Evolutionary conservation across 2,113 vertebrate species (phyloP), one percentile per base, ranked within the genome.

Genomic region (Gobio gobio): DNA sequence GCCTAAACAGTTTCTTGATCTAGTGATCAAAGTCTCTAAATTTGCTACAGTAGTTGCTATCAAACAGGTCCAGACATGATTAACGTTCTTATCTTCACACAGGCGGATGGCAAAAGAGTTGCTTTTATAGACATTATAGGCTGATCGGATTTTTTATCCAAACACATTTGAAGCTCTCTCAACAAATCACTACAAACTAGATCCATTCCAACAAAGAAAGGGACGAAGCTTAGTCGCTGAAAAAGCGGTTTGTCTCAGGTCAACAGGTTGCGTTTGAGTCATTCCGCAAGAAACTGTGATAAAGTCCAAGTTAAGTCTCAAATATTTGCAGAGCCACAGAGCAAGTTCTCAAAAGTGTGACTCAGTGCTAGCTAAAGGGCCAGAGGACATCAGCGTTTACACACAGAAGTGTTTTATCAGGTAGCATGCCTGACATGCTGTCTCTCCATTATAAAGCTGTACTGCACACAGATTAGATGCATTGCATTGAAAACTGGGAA

Each of bases 1-100:
- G 26, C 47, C 26, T 54, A 24, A 76, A 76, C 9, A 54, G 24
- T 76, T 76, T 54, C 26, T 76, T 76, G 49, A 76, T 76, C 47
- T 33, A 33, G n/a, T 54, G 47, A 76, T 33, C 49, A 76, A 64
- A 64, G 78, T 81, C 24, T n/a, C 8, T 81, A 66, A 68, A 81
- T 81, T 18, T 54, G 45, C 61, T n/a, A 51, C 45, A 68, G 45
- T 66, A 47, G 24, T 36, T 81, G 26, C 10, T 81, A 66, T 81
- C 63, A 68, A 81, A 81, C 61, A 68, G 61, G 61, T 81, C 61
- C 79, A 81, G 79, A 54, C 45, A 51, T 49, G 79, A 81, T 81
- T 49, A 68, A 9, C 1, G 24, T 81, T 68, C 26, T 81, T 81
- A 81, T 81, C 78, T 81, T 29, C 40, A 64, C 40, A 64, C 40